Base-by-base conservation (phyloP, 2,113 vertebrate genomes). In the Centropus unirufus region DNA sequence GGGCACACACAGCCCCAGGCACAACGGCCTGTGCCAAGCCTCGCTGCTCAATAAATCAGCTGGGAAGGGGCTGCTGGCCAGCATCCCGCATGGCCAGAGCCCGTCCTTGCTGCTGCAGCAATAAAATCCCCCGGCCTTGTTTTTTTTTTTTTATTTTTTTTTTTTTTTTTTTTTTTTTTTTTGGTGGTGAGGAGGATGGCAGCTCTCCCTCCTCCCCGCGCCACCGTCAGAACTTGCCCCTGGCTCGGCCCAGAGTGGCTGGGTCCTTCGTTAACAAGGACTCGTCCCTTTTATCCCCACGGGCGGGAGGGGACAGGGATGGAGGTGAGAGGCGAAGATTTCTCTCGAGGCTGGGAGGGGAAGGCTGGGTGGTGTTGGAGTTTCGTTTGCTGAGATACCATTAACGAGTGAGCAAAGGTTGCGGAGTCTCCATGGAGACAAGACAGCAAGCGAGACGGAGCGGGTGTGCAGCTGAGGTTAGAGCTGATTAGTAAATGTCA, bases 401-500 rank as follows among this genome's bases (percentile, higher is more conserved):
- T 98, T 98, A 98, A 97, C 97, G 97, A 97, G 97, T 98, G 98
- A 97, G 98, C 97, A 97, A 98, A 98, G 98, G 98, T 98, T 98
- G 98, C 97, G 61, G 96, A 97, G 98, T 98, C 98, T 98, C 98
- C 98, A 98, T 98, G 98, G 98, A 98, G 98, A 98, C 98, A 98
- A 98, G 98, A 98, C 98, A 98, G 97, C 97, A 94, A 97, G 97
- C 85, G 92, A 97, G 94, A 96, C 89, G 66, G 95, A 81, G 95
- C 87, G 96, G 78, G 95, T 97, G 97, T 92, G 94, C 97, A 95
- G 97, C 97, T 87, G 78, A 97, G 98, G 98, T 98, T 97, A 98
- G 97, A 97, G 98, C 98, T 97, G 98, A 98, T 98, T 98, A 98
- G 98, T 97, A 98, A 98, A 98, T 98, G 98, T 98, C 98, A 98